Conservation (phyloP, 2,113 vertebrate species). For the Takifugu flavidus region DNA sequence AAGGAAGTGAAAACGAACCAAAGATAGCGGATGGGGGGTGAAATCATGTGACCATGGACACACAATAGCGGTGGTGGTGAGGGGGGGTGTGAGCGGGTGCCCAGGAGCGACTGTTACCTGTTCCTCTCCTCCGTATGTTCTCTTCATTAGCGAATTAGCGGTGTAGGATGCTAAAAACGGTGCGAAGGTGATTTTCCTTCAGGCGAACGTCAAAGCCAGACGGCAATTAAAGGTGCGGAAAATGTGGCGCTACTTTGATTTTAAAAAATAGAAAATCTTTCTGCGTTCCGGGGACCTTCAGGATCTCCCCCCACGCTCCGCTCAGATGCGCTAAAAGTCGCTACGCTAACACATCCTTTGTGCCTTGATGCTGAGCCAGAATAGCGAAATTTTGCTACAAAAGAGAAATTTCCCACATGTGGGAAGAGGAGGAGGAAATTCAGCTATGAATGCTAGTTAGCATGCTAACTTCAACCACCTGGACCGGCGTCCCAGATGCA, state of each 20-base stretch:
- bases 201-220: slow-evolving; percentile 20
- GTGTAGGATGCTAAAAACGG: too few relatives aligned
- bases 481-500: too few relatives aligned
- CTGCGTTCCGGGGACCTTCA: slow-evolving; percentile 29
- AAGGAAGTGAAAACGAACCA: not conserved
- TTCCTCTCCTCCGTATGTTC: too few relatives aligned
- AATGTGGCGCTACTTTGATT: slow-evolving; percentile 47
- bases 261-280: slow-evolving; percentile 20
- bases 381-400: too few relatives aligned
- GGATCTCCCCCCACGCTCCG: slow-evolving; percentile 21
- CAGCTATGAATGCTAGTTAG: too few relatives aligned
- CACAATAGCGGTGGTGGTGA: slow-evolving; percentile 4
- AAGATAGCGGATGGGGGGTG: not conserved
- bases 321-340: slow-evolving; percentile 21
- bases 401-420: too few relatives aligned
- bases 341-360: too few relatives aligned
- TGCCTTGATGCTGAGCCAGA: too few relatives aligned
- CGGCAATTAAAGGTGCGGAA: slow-evolving; percentile 53
- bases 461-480: too few relatives aligned
- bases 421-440: too few relatives aligned
- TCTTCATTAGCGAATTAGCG: slow-evolving; percentile 1
- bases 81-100: not conserved
- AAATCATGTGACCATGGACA: slow-evolving; percentile 16
- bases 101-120: too few relatives aligned
- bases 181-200: slow-evolving; percentile 17